phyloP scores from a whole-genome alignment of 2,797 vertebrate genomes.

The Staurois parvus region DNA sequence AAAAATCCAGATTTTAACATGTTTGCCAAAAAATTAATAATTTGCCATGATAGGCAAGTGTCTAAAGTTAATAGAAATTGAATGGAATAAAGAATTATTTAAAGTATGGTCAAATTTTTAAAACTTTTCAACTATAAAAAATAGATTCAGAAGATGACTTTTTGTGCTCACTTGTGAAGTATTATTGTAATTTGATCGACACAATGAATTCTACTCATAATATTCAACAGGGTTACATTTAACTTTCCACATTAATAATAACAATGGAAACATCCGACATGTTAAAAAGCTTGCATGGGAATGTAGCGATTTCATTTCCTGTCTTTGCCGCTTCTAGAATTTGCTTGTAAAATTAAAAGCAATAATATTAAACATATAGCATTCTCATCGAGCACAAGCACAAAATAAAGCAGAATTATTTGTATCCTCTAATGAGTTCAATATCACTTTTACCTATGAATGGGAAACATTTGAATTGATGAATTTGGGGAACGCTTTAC shows the following conservation, averaged over 20 bases:
- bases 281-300: not conserved
- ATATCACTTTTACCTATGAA: conserved; percentile 31
- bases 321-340: not conserved
- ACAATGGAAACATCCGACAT: not conserved
- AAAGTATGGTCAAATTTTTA: too few species aligned
- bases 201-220: not conserved
- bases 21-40: too few species aligned
- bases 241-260: not conserved
- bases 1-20: too few species aligned
- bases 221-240: not conserved
- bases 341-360: conserved; percentile 38
- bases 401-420: conserved; percentile 16
- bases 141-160: not conserved
- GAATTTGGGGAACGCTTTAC: conserved; percentile 33
- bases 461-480: conserved; percentile 37
- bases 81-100: too few species aligned
- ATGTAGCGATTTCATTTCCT: conserved; percentile 12
- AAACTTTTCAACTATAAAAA: too few species aligned
- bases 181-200: not conserved
- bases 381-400: conserved; percentile 7
- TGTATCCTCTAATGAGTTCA: conserved; percentile 8
- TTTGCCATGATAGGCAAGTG: too few species aligned
- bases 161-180: not conserved
- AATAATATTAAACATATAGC: conserved; percentile 31
- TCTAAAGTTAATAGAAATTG: too few species aligned